phyloP scores from a whole-genome alignment of 1,140 invertebrate species.

The Drosophila varians region DNA sequence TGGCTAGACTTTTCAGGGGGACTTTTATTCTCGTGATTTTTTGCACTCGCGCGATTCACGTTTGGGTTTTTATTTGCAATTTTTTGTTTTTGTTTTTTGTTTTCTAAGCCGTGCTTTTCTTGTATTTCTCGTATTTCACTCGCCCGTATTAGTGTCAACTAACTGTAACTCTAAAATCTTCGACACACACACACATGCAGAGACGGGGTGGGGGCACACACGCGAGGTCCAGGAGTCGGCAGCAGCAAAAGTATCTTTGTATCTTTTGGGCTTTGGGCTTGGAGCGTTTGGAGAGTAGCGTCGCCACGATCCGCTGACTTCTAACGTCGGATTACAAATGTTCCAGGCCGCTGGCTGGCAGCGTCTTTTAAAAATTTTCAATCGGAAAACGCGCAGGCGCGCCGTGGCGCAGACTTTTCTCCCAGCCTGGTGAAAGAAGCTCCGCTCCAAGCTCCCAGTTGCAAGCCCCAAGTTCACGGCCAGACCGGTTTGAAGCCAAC shows the following conservation, averaged over 20 bases:
- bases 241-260: slow-evolving; percentile 18
- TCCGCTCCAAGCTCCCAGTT: slow-evolving; percentile 19
- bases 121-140: slow-evolving; percentile 43
- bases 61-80: not conserved
- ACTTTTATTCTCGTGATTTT: slow-evolving; percentile 33
- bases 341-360: slow-evolving; percentile 73
- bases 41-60: slow-evolving; percentile 48
- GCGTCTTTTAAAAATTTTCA: slow-evolving; percentile 84
- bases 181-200: slow-evolving; percentile 30
- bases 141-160: slow-evolving; percentile 79
- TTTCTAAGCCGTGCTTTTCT: too few species aligned
- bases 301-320: slow-evolving; percentile 65
- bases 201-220: slow-evolving; percentile 18
- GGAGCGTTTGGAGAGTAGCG: not conserved
- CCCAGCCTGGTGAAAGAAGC: slow-evolving; percentile 25
- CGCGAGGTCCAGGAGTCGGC: slow-evolving; percentile 38
- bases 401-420: slow-evolving; percentile 28
- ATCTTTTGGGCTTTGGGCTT: slow-evolving; percentile 6
- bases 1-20: slow-evolving; percentile 10
- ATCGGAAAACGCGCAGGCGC: slow-evolving; percentile 50
- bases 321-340: slow-evolving; percentile 83
- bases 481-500: slow-evolving; percentile 63
- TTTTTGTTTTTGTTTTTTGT: too few species aligned
- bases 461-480: slow-evolving; percentile 55
- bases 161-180: slow-evolving; percentile 70